Evolutionary conservation across 2,888 invertebrate species (phyloP), one percentile per base, ranked within the genome.

Genomic region (Ariolimax columbianus): DNA sequence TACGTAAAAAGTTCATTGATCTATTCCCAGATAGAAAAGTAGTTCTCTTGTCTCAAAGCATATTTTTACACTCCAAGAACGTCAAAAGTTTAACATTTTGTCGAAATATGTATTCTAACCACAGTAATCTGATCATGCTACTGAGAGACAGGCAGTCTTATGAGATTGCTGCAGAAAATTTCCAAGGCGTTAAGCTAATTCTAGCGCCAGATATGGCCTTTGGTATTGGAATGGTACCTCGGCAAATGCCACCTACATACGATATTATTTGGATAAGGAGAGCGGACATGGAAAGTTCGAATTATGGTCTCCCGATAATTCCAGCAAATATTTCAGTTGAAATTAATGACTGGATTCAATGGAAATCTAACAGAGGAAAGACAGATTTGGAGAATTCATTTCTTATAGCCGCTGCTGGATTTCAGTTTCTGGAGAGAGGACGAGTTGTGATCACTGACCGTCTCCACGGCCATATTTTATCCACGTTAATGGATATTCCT

Each of bases 371-470:
- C n/a, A 83, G 72, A 19, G 86, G 85, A 0, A 30, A 36, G 0
- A 81, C 72, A 2, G 47, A 84, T 4, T 66, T 89, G 84, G 87
- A 88, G 14, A 82, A 80, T 11, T 70, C 87, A 0, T 84, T 73
- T 55, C 75, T 86, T 0, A 82, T 86, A n/a, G 68, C 88, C 19
- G 66, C 78, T 3, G 83, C 78, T n/a, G 89, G 89, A 0, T 73
- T 88, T 19, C 63, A 77, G 73, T 89, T 88, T 68, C 81, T 88
- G 17, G 88, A 87, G 84, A 80, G 89, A 30, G 89, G 89, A 1
- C 85, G 88, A 4, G 85, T 89, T 38, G 86, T 88, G 17, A 82
- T 88, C 66, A 89, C 89, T 0, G 89, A 89, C 51, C 77, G 89
- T 6, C 84, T 88, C 4, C 89, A 89, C 26, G 89, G 89, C n/a